phyloP scores from a whole-genome alignment of 2,113 vertebrate genomes.

The Pluvianellus socialis region DNA sequence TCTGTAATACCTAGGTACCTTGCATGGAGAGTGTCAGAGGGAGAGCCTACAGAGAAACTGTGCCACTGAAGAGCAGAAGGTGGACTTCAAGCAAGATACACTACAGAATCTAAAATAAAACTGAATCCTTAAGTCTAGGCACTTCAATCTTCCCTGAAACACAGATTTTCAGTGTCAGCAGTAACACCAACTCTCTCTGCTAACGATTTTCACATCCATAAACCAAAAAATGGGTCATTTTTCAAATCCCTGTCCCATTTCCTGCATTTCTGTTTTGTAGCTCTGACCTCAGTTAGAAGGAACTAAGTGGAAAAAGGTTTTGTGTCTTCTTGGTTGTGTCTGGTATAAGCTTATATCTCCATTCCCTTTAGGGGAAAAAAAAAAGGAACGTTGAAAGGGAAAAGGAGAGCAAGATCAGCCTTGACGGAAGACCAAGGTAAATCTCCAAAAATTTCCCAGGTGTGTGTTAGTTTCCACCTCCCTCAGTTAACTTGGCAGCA shows the following conservation, averaged over 20 bases:
- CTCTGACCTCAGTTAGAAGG: background rate
- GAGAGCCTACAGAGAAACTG: background rate
- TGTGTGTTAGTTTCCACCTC: background rate
- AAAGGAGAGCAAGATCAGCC: fast-evolving
- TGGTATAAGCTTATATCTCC: background rate
- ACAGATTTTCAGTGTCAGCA: background rate
- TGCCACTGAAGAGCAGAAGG: background rate
- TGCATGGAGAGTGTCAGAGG: background rate
- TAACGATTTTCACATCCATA: background rate
- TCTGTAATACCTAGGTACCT: background rate
- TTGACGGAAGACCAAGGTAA: background rate
- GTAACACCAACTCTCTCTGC: background rate
- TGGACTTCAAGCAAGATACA: background rate
- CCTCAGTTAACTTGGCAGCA: background rate
- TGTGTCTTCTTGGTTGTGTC: background rate
- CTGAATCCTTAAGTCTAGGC: background rate
- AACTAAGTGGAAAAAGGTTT: background rate
- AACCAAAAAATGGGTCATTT: background rate
- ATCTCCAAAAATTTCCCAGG: background rate
- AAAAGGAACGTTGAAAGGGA: background rate
- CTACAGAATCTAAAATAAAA: background rate
- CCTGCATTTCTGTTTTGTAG: background rate
- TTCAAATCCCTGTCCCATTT: background rate
- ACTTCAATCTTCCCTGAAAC: background rate
- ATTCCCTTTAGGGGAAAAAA: background rate